Evolutionary conservation across 2,797 vertebrate genomes (phyloP), one percentile per base, ranked within the genome.

Genomic region (Chaetodon trifasciatus): DNA sequence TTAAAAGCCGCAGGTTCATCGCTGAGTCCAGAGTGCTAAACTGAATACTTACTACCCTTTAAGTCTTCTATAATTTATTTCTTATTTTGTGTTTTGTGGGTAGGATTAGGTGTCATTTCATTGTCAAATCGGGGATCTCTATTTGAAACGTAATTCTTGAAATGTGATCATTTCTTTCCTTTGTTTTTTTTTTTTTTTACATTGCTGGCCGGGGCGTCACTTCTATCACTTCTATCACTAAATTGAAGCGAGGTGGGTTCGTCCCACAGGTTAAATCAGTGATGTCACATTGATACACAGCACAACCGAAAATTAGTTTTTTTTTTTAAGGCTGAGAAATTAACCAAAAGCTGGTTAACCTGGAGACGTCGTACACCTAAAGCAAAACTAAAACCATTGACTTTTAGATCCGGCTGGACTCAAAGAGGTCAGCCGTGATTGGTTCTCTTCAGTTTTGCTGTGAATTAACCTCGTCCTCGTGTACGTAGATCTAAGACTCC

Each of bases 41-140:
- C 37, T 13, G 39, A 78, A 47, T 15, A 57, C 81, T 13, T 63
- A 47, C 61, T 46, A 21, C 67, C 72, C 70, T 71, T 82, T 47
- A 65, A 76, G 70, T 63, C 13, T 70, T 63, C 40, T 70, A 6
- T 75, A 76, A 84, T 85, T 85, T 83, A 78, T 85, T 83, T 68
- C 44, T 63, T 66, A 10, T 44, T 67, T 67, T 70, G 28, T 82
- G 47, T 79, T 67, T 64, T 57, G 24, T 52, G 77, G 74, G 66
- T 72, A 61, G 65, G 15, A 47, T 65, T n/a, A 52, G 72, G 60
- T 72, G 62, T 70, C 44, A 11, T 70, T 78, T 40, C 8, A 55
- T 63, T 78, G 70, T 24, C 49, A 71, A 28, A 67, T 50, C 15
- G 11, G 62, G 61, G 24, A 24, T 10, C 21, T 66, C 64, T 63